Evolutionary conservation across 1,140 invertebrate species (phyloP), one percentile per base, ranked within the genome.

Genomic region (Brachionus sp.): DNA sequence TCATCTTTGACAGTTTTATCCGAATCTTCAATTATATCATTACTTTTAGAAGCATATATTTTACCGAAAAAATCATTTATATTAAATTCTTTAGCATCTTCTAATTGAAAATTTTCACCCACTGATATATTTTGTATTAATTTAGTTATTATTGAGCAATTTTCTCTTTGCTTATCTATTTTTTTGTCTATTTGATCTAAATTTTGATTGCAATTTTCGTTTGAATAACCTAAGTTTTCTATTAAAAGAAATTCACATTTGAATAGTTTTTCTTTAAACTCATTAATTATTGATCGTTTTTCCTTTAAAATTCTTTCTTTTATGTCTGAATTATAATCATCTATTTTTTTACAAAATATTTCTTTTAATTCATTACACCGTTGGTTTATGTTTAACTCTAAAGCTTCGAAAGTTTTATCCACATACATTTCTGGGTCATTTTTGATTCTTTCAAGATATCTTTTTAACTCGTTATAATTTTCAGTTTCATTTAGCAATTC

Each of bases 341-440:
- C 66, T 7, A 70, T 70, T 37, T 37, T 29, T 37, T 70, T 37
- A 37, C 25, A 35, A 16, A 70, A 33, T 70, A 37, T 70, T 9
- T 37, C 29, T 23, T 70, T 70, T 37, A 70, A 35, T 70, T 70
- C 29, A 39, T 16, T 19, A n/a, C 66, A 19, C 13, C 66, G 29
- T 7, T 35, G 0, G 5, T 16, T 37, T 9, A 70, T 37, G 16
- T 37, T 37, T 13, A n/a, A 19, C n/a, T 37, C 29, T 39, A 70
- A 35, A 12, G 9, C 16, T 39, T 70, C 66, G 37, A 70, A 70
- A 37, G 66, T 70, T 42, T 70, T 70, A 10, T 70, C 35, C 35
- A 70, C 35, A 70, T 42, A 70, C 29, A 70, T 37, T 6, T 70
- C 66, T 37, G 66, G 66, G 37, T 70, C 66, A 37, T n/a, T 70